phyloP scores from a whole-genome alignment of 2,888 invertebrate genomes.

The Morpho helenor region DNA sequence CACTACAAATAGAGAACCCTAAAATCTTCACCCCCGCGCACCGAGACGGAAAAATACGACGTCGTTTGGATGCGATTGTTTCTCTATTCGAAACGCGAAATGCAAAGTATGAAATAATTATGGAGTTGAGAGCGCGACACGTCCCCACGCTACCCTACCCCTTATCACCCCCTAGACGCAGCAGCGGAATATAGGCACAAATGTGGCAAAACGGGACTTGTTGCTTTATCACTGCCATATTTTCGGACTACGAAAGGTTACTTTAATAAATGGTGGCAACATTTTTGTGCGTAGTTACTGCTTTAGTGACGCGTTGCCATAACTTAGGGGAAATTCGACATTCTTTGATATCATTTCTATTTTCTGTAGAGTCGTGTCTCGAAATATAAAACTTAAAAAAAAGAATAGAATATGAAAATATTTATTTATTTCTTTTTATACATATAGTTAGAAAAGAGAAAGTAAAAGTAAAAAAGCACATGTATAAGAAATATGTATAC shows the following conservation, averaged over 20 bases:
- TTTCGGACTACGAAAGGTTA: slow-evolving; percentile 45
- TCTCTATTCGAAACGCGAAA: slow-evolving; percentile 56
- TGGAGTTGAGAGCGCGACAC: slow-evolving; percentile 56
- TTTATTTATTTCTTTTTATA: too few species aligned
- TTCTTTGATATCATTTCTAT: background rate
- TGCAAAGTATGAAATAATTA: slow-evolving; percentile 75
- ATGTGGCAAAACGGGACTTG: slow-evolving; percentile 69
- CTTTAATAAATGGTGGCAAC: slow-evolving; percentile 31
- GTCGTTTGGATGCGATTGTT: slow-evolving; percentile 47
- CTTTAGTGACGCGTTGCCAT: background rate
- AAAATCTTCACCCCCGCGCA: slow-evolving; percentile 37
- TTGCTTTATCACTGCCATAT: slow-evolving; percentile 69
- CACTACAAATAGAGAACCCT: slow-evolving; percentile 30
- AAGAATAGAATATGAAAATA: too few species aligned
- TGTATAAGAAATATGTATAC: too few species aligned
- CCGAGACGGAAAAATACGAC: slow-evolving; percentile 59
- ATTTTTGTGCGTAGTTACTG: slow-evolving; percentile 18
- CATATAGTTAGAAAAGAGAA: too few species aligned
- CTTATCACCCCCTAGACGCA: slow-evolving; percentile 22
- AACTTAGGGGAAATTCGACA: background rate
- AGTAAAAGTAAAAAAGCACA: too few species aligned
- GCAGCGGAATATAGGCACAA: slow-evolving; percentile 52
- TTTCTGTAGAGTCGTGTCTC: background rate
- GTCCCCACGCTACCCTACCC: slow-evolving; percentile 28
- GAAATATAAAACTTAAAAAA: background rate